These are phyloP conservation scores for Euglossa dilemma DNA, from an alignment of 1,140 invertebrate species.

Conservation along the genomic window DNA sequence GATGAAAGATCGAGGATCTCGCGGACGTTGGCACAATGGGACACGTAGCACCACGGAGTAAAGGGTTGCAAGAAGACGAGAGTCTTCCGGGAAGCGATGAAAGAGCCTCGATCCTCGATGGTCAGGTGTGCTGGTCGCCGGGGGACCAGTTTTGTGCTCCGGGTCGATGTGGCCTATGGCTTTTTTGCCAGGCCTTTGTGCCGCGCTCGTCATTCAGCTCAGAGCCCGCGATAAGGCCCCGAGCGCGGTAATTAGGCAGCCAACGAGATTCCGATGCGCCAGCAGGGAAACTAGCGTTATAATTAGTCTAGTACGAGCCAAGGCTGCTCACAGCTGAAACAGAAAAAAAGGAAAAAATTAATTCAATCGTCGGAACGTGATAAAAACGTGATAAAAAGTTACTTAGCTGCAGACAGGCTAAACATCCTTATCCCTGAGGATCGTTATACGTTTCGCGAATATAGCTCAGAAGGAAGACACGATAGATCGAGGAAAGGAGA, in stretches of 20 bases:
- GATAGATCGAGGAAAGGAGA: too few species aligned
- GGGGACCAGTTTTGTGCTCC: slow-evolving; percentile 56
- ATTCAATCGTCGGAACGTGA: too few species aligned
- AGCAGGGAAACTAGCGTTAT: too few species aligned
- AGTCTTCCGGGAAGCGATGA: slow-evolving; percentile 76
- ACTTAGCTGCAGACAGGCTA: too few species aligned
- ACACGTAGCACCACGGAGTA: slow-evolving; percentile 64
- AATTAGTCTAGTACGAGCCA: too few species aligned
- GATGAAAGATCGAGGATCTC: slow-evolving; percentile 52
- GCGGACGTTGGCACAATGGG: slow-evolving; percentile 60
- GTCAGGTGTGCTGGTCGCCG: slow-evolving; percentile 64
- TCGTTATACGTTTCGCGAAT: too few species aligned
- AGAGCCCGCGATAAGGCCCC: neutral
- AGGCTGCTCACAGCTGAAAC: too few species aligned
- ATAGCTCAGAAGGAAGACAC: too few species aligned
- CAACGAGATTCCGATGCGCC: too few species aligned
- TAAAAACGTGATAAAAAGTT: too few species aligned
- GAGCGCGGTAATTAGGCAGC: neutral
- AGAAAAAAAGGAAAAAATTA: too few species aligned
- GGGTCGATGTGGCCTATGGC: slow-evolving; percentile 52
- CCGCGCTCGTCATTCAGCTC: slow-evolving; percentile 34
- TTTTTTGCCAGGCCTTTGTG: slow-evolving; percentile 49
- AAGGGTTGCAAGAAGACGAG: slow-evolving; percentile 69
- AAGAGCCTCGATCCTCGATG: slow-evolving; percentile 66
- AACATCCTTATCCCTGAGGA: too few species aligned